Base-by-base conservation (phyloP, 2,888 invertebrate genomes). In the Ophion obscuratus region DNA sequence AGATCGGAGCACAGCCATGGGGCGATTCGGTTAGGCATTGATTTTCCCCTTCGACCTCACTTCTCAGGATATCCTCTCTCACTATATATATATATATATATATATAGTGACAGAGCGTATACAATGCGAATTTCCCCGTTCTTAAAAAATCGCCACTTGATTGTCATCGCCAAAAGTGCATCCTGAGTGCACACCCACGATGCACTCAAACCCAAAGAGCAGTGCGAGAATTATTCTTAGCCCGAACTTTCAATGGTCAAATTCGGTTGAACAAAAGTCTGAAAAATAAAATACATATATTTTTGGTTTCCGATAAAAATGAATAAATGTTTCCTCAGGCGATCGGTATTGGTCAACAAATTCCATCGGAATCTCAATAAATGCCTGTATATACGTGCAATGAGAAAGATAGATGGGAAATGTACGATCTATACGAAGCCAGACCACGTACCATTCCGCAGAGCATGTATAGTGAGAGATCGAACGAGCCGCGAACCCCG, bases 371-470 rank as follows among this genome's bases (percentile, higher is more conserved):
- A 59, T 76, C 82, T 70, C 67, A 76, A 84, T 76, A 73, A 76
- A 83, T 68, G 68, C 68, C 57, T 74, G 57, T 75, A 75, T 68
- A 59, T 75, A 70, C 24, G 79, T 75, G 53, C 59, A 61, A 70
- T 11, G 80, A 66, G 77, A 67, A 61, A 77, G 62, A 67, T 44
- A 70, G 66, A 77, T 44, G 64, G 76, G 64, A 27, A 44, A 36
- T 44, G 53, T 47, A 61, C 68, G 70, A 17, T 71, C 20, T 70
- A 47, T 24, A 40, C 66, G 59, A 44, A 67, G 84, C 81, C 74
- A 81, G 77, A 77, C 77, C 81, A 84, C 84, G 84, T 84, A 84
- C 84, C 62, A 67, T 77, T 76, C 66, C 64, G 47, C 47, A 47
- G 47, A 66, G 62, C 79, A 68, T 85, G 81, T 81, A 82, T 70